A percentile compares a stretch with the other conserved stretches of the same genome.
These are phyloP conservation scores for Trematocara stigmaticum DNA, from an alignment of 2,113 vertebrate species.

Conservation along the genomic window DNA sequence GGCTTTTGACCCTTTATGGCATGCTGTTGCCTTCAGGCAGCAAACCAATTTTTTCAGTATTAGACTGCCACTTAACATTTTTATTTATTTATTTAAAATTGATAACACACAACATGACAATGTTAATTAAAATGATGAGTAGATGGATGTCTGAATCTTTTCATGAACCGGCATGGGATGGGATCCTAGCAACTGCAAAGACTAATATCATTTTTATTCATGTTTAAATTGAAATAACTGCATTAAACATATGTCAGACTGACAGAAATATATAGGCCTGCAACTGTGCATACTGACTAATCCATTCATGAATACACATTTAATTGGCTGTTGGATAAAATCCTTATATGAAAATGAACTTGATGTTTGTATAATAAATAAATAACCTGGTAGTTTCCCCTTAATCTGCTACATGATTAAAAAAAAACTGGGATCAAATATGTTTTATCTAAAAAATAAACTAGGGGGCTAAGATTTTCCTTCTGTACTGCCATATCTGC, in stretches of 20 bases:
- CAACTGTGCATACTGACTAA: neutral
- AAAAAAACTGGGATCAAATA: neutral
- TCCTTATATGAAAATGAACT: neutral
- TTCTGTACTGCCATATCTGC: neutral
- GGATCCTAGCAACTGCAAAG: neutral
- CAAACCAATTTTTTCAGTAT: neutral
- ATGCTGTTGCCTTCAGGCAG: neutral
- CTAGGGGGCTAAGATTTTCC: neutral
- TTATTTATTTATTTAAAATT: neutral
- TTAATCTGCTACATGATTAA: neutral
- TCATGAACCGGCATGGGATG: neutral
- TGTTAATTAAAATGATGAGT: neutral
- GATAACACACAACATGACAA: neutral
- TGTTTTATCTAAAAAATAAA: neutral
- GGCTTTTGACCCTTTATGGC: neutral
- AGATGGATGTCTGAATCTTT: neutral
- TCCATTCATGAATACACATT: neutral
- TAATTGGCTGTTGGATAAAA: neutral
- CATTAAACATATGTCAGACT: neutral
- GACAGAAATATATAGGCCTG: neutral
- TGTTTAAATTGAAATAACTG: neutral
- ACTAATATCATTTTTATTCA: neutral
- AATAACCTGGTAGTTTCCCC: neutral
- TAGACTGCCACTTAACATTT: neutral
- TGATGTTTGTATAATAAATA: neutral